Evolutionary conservation across 2,888 invertebrate species (phyloP).

Genomic region (Cantharis rufa): DNA sequence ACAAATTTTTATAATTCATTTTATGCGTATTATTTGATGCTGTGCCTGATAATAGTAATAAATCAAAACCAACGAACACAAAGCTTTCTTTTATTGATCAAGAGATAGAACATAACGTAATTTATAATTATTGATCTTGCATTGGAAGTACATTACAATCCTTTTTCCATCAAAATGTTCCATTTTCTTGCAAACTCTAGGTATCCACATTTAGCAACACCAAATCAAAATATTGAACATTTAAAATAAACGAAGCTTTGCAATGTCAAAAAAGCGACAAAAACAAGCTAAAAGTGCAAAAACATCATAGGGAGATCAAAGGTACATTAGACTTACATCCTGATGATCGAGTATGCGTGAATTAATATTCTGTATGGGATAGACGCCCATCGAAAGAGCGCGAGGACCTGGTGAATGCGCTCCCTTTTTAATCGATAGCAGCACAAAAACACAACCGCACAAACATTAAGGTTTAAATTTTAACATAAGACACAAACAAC

Average conservation of each 20-base stretch:
- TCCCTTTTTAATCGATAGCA: constrained; percentile 70
- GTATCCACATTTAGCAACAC: background rate
- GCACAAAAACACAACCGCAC: constrained; percentile 61
- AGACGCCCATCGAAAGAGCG: constrained; percentile 87
- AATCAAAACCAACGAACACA: too few relatives aligned
- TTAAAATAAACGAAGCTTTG: background rate
- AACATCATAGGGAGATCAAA: background rate
- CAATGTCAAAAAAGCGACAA: background rate
- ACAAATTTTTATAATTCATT: too few relatives aligned
- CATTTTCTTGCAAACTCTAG: background rate
- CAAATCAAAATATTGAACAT: background rate
- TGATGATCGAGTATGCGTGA: constrained; percentile 85
- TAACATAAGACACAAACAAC: constrained; percentile 17
- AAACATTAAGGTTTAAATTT: constrained; percentile 51
- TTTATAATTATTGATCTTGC: too few relatives aligned
- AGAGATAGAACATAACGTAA: too few relatives aligned
- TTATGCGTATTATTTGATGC: too few relatives aligned
- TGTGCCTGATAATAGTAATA: too few relatives aligned
- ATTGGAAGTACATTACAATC: background rate
- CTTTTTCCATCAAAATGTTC: background rate
- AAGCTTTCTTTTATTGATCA: too few relatives aligned
- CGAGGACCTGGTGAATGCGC: constrained; percentile 91
- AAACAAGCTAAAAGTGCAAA: background rate
- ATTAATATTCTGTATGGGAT: constrained; percentile 86
- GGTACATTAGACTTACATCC: constrained; percentile 76